phyloP scores from a whole-genome alignment of 2,888 invertebrate species.

The Cheilosia vulpina region DNA sequence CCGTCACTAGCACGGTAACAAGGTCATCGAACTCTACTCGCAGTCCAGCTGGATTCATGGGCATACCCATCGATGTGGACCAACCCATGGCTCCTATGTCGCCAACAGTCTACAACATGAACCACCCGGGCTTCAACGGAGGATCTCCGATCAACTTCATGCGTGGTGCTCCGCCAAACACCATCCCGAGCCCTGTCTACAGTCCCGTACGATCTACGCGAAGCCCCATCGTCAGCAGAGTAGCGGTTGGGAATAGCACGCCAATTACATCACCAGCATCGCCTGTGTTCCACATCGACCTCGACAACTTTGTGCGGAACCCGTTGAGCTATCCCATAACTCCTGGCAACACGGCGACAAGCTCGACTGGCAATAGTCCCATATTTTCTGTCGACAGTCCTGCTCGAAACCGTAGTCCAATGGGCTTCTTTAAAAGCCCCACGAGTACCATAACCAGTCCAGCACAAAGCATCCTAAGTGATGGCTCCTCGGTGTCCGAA shows the following conservation, averaged over 20 bases:
- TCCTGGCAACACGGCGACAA: conserved; percentile 11
- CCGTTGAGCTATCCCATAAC: conserved; percentile 52
- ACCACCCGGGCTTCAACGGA: conserved; percentile 50
- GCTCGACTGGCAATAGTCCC: conserved; percentile 41
- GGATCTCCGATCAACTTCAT: conserved; percentile 46
- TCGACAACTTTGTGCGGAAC: conserved; percentile 59
- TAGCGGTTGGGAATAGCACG: neutral
- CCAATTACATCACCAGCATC: conserved; percentile 6
- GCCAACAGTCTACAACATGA: conserved; percentile 68
- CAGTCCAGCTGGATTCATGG: conserved; percentile 52
- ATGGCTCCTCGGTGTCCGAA: conserved; percentile 53
- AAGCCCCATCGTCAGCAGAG: conserved; percentile 34
- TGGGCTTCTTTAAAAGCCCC: conserved; percentile 47
- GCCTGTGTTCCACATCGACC: conserved; percentile 36
- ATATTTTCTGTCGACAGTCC: conserved; percentile 61
- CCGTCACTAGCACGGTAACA: conserved; percentile 60
- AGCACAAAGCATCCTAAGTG: conserved; percentile 56
- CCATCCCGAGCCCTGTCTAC: conserved; percentile 58
- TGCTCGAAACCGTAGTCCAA: conserved; percentile 39
- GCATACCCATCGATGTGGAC: conserved; percentile 63
- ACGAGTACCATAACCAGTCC: conserved; percentile 60
- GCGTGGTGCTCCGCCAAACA: conserved; percentile 24
- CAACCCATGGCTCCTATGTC: conserved; percentile 63
- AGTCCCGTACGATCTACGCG: conserved; percentile 58
- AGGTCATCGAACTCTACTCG: conserved; percentile 31